These are phyloP conservation scores for Phenacoccus solenopsis DNA, from an alignment of 1,140 invertebrate genomes.

Conservation along the genomic window DNA sequence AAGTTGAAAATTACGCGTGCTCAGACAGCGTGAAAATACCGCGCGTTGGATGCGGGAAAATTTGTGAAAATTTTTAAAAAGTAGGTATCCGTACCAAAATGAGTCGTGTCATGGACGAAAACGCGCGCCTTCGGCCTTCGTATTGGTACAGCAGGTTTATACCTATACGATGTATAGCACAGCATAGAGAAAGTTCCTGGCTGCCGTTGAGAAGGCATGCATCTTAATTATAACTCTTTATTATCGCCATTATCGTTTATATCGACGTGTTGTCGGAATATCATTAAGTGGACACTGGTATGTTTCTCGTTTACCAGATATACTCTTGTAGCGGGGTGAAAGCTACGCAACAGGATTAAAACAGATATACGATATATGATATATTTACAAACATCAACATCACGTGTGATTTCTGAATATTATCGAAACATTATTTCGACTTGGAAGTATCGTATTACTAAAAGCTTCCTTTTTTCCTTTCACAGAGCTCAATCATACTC, in stretches of 20 bases:
- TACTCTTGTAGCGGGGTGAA: background rate
- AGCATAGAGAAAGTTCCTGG: background rate
- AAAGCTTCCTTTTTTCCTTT: conserved; percentile 26
- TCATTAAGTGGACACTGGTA: conserved; percentile 6
- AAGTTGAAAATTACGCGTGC: too few relatives aligned
- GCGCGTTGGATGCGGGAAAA: too few relatives aligned
- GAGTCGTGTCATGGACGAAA: too few relatives aligned
- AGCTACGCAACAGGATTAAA: background rate
- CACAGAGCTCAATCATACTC: conserved; percentile 64
- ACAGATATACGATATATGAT: too few relatives aligned
- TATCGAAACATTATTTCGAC: too few relatives aligned
- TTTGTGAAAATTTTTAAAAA: too few relatives aligned
- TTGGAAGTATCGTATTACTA: too few relatives aligned
- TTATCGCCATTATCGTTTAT: conserved; percentile 9
- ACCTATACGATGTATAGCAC: background rate
- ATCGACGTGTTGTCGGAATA: background rate
- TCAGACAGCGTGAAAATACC: too few relatives aligned
- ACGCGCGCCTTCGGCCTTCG: too few relatives aligned
- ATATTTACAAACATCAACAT: too few relatives aligned
- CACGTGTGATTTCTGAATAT: too few relatives aligned
- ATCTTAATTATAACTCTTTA: conserved; percentile 15
- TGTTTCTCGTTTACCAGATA: background rate
- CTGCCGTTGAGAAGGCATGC: background rate
- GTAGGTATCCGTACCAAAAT: too few relatives aligned
- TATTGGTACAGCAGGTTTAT: background rate